A percentile compares a stretch with the other conserved stretches of the same genome.
phyloP scores from a whole-genome alignment of 2,113 vertebrate species.

The Gulo gulo region DNA sequence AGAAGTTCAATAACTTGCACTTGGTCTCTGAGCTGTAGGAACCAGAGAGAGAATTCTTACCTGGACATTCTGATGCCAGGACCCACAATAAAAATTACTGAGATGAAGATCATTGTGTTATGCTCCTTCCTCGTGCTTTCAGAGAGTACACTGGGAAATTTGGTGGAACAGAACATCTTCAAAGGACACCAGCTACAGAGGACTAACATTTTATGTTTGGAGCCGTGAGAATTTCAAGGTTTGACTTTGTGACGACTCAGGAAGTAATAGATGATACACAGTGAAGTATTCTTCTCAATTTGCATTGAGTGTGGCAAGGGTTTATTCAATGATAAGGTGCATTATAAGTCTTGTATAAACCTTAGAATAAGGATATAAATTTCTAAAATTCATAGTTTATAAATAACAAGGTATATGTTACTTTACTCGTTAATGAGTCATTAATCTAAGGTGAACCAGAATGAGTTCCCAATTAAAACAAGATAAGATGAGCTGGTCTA shows the following conservation, averaged over 20 bases:
- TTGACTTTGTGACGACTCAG: background rate
- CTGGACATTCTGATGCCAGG: background rate
- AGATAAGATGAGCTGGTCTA: background rate
- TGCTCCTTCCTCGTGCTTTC: background rate
- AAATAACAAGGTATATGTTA: background rate
- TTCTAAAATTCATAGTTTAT: background rate
- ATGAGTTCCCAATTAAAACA: background rate
- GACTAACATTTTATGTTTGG: background rate
- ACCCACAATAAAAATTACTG: background rate
- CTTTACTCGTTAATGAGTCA: background rate
- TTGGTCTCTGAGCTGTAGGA: background rate
- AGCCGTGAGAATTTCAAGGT: background rate
- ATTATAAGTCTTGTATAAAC: fast-evolving
- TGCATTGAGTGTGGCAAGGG: background rate
- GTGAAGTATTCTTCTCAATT: background rate
- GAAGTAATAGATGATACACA: background rate
- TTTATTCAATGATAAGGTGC: background rate
- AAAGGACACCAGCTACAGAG: background rate
- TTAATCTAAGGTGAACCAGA: background rate
- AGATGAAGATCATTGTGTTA: background rate
- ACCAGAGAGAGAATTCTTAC: background rate
- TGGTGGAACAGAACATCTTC: background rate
- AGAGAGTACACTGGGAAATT: background rate
- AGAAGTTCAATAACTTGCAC: background rate
- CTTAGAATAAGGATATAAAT: background rate